These are phyloP conservation scores for Dryobota labecula DNA, from an alignment of 2,888 invertebrate genomes.

Conservation along the genomic window DNA sequence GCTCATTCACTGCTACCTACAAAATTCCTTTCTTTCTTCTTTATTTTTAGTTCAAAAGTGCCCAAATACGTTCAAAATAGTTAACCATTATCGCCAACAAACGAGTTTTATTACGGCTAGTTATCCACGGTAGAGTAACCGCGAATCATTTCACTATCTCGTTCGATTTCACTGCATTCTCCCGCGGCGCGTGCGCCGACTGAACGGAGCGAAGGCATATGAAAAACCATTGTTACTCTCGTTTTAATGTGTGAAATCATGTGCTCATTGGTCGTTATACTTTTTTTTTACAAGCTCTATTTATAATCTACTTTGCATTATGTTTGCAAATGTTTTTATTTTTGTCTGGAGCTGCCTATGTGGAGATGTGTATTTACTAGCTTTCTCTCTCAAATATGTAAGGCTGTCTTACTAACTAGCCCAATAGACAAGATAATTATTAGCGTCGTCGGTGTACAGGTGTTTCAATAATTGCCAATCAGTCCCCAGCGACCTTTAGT, in stretches of 20 bases:
- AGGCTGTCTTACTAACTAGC: not conserved
- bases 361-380: not conserved
- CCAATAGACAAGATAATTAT: conserved; percentile 31
- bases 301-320: conserved; percentile 7
- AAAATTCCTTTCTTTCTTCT: not conserved
- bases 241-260: conserved; percentile 64
- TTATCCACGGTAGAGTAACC: conserved; percentile 68
- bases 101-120: conserved; percentile 42
- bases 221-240: conserved; percentile 66
- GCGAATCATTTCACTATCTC: conserved; percentile 75
- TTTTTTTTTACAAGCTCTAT: conserved; percentile 15
- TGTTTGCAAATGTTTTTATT: conserved; percentile 24
- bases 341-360: not conserved
- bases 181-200: conserved; percentile 51
- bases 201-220: conserved; percentile 37
- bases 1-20: not conserved
- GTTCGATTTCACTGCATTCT: conserved; percentile 79
- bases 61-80: conserved; percentile 28
- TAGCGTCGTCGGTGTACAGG: conserved; percentile 9
- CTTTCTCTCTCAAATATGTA: conserved; percentile 8
- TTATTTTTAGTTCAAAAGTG: not conserved
- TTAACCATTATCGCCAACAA: conserved; percentile 20
- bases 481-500: conserved; percentile 43
- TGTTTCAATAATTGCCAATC: conserved; percentile 47
- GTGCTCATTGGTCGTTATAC: conserved; percentile 8